Evolutionary conservation across 1,140 invertebrate genomes (phyloP).

Genomic region (Pseudomyrmex concolor): DNA sequence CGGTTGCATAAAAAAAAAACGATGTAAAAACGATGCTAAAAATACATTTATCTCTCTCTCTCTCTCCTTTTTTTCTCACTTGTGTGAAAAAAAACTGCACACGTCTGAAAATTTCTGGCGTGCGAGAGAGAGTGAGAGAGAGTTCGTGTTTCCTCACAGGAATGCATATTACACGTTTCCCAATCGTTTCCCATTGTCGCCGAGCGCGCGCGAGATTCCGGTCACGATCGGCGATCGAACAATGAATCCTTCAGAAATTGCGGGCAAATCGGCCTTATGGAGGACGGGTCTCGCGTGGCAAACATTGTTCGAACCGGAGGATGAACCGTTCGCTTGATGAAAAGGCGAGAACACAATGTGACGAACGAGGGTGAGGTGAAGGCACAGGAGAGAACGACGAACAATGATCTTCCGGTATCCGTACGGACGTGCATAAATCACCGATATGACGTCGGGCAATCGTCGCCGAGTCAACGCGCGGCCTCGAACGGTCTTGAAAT

Average conservation of each 20-base stretch:
- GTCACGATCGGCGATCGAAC: conserved; percentile 52
- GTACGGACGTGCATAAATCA: conserved; percentile 61
- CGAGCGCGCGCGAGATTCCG: conserved; percentile 38
- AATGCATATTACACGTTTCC: conserved; percentile 58
- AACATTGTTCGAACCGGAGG: conserved; percentile 45
- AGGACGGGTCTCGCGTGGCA: conserved; percentile 19
- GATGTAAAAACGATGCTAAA: not conserved
- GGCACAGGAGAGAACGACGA: conserved; percentile 43
- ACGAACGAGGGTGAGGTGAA: not conserved
- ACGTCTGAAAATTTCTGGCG: conserved; percentile 20
- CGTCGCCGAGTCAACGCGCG: conserved; percentile 46
- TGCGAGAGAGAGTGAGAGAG: not conserved
- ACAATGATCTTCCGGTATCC: conserved; percentile 68
- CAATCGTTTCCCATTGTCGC: conserved; percentile 58
- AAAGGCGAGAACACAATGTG: conserved; percentile 53
- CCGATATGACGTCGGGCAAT: conserved; percentile 56
- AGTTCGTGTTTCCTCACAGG: conserved; percentile 17
- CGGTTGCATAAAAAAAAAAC: not conserved
- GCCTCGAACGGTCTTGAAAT: conserved; percentile 55
- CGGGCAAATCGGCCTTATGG: conserved; percentile 53
- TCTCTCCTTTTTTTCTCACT: not conserved
- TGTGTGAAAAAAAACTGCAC: not conserved
- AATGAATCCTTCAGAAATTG: conserved; percentile 58
- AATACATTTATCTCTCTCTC: not conserved
- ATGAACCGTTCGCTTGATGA: conserved; percentile 31